These are phyloP conservation scores for Eupeodes corollae DNA, from an alignment of 1,140 invertebrate species.

Conservation along the genomic window DNA sequence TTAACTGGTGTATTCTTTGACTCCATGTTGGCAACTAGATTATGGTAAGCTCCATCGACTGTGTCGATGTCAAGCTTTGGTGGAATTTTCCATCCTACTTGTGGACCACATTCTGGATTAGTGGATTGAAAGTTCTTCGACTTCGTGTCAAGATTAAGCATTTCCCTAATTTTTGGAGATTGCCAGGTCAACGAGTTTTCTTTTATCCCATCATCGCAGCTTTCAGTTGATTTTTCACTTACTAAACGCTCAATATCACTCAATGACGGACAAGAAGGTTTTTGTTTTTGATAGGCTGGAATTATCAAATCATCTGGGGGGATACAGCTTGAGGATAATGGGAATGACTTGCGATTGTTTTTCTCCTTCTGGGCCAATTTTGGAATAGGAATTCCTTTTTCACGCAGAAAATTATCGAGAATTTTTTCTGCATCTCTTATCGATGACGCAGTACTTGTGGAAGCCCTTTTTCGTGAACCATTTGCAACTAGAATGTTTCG, in stretches of 20 bases:
- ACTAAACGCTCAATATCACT: constrained; percentile 28
- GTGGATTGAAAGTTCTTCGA: constrained; percentile 11
- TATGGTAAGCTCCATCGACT: constrained; percentile 22
- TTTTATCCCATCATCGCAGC: constrained; percentile 8
- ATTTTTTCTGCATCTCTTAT: constrained; percentile 26
- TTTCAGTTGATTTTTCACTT: constrained; percentile 22
- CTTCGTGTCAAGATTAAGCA: constrained; percentile 22
- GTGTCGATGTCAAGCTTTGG: constrained; percentile 27
- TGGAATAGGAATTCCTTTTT: constrained; percentile 17
- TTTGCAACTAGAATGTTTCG: constrained; percentile 13
- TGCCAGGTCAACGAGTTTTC: constrained; percentile 20
- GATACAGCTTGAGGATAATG: too few relatives aligned
- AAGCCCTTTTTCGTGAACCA: constrained; percentile 20
- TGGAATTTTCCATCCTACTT: constrained; percentile 26
- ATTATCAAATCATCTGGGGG: neutral
- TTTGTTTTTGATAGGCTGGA: neutral
- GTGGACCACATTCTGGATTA: constrained; percentile 19
- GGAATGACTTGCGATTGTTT: too few relatives aligned
- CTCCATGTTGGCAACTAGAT: constrained; percentile 24
- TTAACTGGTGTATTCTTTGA: constrained; percentile 29
- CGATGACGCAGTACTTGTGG: constrained; percentile 21
- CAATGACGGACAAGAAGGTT: constrained; percentile 24
- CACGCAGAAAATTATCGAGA: constrained; percentile 24
- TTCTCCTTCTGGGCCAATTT: too few relatives aligned
- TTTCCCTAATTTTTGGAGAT: constrained; percentile 25